A percentile compares a stretch with the other conserved stretches of the same genome.
Evolutionary conservation across 2,797 vertebrate species (phyloP).

Genomic region (Sebastes glaucus): DNA sequence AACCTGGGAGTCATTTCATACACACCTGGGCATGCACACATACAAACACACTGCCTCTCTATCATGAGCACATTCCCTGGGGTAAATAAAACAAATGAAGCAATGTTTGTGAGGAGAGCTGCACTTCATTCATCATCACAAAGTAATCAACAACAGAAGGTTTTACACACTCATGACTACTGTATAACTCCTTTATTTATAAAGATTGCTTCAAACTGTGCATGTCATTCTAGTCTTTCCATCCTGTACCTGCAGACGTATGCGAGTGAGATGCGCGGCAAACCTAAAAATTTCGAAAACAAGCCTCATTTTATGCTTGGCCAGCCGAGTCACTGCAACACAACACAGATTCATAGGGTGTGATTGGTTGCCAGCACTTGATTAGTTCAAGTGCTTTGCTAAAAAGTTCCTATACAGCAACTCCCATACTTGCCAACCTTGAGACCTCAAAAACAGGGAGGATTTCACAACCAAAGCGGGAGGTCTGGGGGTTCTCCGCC

Average conservation of each 20-base stretch:
- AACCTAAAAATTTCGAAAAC: background rate
- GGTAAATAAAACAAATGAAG: background rate
- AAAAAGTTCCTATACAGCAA: background rate
- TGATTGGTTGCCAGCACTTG: background rate
- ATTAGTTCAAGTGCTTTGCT: background rate
- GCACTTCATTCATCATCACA: background rate
- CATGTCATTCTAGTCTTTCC: background rate
- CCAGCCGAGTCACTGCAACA: background rate
- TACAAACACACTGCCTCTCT: background rate
- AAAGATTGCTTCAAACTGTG: background rate
- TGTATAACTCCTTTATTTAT: background rate
- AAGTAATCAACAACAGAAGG: background rate
- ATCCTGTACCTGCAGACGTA: background rate
- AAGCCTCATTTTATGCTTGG: background rate
- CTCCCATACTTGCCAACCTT: too few species aligned
- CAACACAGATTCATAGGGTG: background rate
- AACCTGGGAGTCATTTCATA: background rate
- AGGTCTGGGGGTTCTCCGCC: too few species aligned
- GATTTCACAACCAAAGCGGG: too few species aligned
- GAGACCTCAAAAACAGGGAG: too few species aligned
- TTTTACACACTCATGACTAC: background rate
- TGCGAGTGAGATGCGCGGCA: fast-evolving
- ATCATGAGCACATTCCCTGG: background rate
- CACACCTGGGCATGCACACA: background rate
- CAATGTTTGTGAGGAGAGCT: background rate